Percentiles rank a stretch among this genome's conserved stretches.
Evolutionary conservation across 2,797 vertebrate genomes (phyloP).

Genomic region (Tauraco hartlaubi): DNA sequence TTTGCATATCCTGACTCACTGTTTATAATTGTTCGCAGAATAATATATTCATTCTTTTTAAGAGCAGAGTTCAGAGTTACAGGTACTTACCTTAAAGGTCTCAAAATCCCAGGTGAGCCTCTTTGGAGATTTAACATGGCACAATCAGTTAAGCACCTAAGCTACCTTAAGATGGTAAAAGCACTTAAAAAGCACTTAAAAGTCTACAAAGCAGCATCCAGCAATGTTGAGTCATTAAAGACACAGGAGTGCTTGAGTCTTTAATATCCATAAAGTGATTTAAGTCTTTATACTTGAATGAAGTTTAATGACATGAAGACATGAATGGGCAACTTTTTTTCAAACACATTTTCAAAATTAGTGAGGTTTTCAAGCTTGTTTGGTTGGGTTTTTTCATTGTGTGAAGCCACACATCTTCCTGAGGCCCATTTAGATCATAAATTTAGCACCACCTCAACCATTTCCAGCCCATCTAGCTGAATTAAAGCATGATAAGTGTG

Average conservation of each 20-base stretch:
- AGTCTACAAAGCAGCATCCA: neutral
- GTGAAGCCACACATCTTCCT: neutral
- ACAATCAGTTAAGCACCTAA: neutral
- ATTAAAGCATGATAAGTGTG: neutral
- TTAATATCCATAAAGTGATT: neutral
- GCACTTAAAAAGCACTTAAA: conserved; percentile 26
- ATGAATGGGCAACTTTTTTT: neutral
- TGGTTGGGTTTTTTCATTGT: neutral
- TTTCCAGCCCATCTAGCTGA: neutral
- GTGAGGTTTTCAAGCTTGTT: neutral
- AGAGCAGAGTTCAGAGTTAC: neutral
- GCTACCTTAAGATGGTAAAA: conserved; percentile 26
- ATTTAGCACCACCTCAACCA: neutral
- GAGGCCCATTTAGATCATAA: neutral
- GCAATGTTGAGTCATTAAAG: neutral
- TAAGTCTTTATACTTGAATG: neutral
- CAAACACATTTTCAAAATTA: neutral
- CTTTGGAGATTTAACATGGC: neutral
- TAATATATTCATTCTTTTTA: neutral
- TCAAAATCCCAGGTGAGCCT: conserved; percentile 15
- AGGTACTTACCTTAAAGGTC: neutral
- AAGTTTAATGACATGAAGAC: neutral
- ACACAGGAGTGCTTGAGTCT: neutral
- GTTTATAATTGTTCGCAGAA: neutral
- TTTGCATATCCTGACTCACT: neutral